Evolutionary conservation across 2,113 vertebrate species (phyloP).

Genomic region (Phalacrocorax carbo): DNA sequence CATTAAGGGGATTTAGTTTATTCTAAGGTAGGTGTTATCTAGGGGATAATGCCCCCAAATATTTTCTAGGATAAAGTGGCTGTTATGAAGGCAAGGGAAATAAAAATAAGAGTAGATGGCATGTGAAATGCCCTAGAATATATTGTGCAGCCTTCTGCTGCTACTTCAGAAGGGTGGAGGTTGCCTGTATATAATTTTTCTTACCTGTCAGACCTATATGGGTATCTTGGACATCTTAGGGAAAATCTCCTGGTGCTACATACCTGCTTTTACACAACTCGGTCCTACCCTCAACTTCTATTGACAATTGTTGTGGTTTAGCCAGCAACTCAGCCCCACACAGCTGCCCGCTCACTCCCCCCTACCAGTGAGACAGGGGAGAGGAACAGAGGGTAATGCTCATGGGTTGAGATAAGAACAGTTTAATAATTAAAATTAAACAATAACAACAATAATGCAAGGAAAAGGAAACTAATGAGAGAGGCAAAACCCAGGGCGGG

Average conservation of each 20-base stretch:
- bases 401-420: no score
- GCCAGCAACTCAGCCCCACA: no score
- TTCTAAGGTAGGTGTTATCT: background rate
- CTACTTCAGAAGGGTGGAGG: background rate
- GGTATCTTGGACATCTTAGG: background rate
- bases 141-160: background rate
- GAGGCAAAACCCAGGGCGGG: no score
- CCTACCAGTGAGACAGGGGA: no score
- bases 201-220: background rate
- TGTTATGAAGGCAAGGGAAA: background rate
- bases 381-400: no score
- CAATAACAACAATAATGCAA: no score
- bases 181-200: background rate
- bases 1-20: background rate
- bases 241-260: background rate
- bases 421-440: no score
- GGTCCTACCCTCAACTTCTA: background rate
- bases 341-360: no score
- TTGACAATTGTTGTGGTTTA: background rate
- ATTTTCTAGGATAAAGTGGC: background rate
- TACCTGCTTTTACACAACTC: background rate
- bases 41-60: background rate
- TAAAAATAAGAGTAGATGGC: background rate
- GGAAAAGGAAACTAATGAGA: no score
- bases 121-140: background rate